Percentiles rank a stretch among this genome's conserved stretches.
Conservation (phyloP, 30 jellyfish, hydroid and myxozoan species). For the Cassiopea andromeda region DNA sequence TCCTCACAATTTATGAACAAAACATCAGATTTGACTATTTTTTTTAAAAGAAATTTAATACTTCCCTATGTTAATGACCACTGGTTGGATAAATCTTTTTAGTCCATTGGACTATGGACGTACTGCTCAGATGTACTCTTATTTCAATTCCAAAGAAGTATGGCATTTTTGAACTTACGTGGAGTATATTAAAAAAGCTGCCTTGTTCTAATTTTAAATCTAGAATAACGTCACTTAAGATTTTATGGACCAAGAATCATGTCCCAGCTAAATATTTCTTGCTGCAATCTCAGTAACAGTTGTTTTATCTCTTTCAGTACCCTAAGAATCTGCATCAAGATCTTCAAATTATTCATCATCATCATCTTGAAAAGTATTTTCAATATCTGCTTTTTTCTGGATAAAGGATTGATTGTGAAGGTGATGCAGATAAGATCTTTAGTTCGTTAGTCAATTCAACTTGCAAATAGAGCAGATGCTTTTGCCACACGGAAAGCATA, state of each 20-base stretch:
- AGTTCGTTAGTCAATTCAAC: slow-evolving; percentile 22
- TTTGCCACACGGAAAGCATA: slow-evolving; percentile 17
- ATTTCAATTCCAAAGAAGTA: background rate
- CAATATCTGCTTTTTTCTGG: slow-evolving; percentile 11
- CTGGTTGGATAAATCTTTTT: too few species aligned
- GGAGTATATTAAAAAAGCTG: background rate
- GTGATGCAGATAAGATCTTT: slow-evolving; percentile 13
- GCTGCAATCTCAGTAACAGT: background rate
- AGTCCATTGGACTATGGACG: too few species aligned
- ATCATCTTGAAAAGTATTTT: background rate
- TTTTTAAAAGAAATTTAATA: too few species aligned
- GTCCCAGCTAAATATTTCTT: slow-evolving; percentile 24
- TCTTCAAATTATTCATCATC: slow-evolving; percentile 12
- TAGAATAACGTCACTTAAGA: background rate
- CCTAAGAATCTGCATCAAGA: slow-evolving; percentile 6
- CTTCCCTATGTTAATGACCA: too few species aligned
- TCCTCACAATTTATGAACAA: too few species aligned
- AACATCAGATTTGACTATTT: too few species aligned
- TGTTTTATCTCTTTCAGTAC: background rate
- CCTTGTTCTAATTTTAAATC: too few species aligned
- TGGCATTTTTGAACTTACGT: background rate
- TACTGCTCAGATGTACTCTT: too few species aligned
- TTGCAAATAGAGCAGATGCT: slow-evolving; percentile 11
- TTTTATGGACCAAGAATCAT: background rate
- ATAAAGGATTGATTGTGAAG: slow-evolving; percentile 23